Evolutionary conservation across 2,113 vertebrate genomes (phyloP).

Genomic region (Elaphurus davidianus): DNA sequence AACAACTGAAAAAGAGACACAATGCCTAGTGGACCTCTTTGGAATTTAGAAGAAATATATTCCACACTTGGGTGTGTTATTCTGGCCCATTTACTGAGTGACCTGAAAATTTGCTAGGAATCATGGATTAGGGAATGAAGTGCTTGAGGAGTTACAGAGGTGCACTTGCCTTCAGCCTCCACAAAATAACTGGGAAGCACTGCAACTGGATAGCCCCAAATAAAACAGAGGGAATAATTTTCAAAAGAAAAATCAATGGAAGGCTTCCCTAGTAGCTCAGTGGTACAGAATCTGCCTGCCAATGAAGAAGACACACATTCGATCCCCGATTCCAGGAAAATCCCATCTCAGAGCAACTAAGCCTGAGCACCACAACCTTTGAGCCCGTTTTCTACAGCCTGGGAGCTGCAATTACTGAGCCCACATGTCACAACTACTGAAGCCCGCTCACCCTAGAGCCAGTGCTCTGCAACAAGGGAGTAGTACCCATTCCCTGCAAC

Average conservation of each 20-base stretch:
- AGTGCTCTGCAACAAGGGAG: neutral
- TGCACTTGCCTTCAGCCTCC: neutral
- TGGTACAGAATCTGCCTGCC: neutral
- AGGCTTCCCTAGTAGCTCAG: neutral
- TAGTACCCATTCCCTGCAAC: fast-evolving
- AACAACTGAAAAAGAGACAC: neutral
- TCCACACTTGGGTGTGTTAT: neutral
- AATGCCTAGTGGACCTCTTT: neutral
- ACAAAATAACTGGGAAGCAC: neutral
- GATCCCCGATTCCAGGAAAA: neutral
- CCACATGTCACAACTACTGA: neutral
- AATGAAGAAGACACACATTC: neutral
- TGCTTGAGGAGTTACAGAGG: neutral
- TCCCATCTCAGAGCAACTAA: neutral
- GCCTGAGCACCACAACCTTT: neutral
- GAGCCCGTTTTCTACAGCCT: neutral
- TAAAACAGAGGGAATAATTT: neutral
- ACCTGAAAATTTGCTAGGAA: neutral
- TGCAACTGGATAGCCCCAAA: neutral
- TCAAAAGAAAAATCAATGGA: neutral
- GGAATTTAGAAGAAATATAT: neutral
- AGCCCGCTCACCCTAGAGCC: neutral
- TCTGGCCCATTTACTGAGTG: neutral
- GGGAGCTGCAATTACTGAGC: neutral
- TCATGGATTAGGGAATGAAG: neutral